phyloP scores from a whole-genome alignment of 2,797 vertebrate species.

The Acridotheres tristis region DNA sequence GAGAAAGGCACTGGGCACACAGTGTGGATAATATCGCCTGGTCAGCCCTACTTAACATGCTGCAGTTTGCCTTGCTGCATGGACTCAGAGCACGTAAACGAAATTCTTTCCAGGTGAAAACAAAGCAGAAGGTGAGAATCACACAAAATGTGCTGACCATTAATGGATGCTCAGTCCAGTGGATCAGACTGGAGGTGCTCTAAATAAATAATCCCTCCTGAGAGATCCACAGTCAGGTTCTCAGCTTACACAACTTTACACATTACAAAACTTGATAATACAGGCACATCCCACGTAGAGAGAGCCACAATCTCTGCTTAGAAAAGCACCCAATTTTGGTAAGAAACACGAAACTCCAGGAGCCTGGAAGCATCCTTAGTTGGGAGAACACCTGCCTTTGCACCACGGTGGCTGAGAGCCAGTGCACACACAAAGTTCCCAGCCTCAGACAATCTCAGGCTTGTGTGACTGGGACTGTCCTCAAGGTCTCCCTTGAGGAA shows the following conservation, averaged over 20 bases:
- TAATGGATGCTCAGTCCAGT: neutral
- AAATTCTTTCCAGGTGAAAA: slow-evolving; percentile 2
- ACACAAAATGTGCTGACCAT: neutral
- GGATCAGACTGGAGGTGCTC: neutral
- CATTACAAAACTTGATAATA: neutral
- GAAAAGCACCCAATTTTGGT: neutral
- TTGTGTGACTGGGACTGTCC: neutral
- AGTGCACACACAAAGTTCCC: neutral
- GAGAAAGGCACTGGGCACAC: neutral
- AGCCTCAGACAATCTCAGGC: neutral
- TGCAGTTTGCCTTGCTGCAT: neutral
- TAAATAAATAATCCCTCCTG: neutral
- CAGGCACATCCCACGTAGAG: neutral
- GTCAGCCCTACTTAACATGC: neutral
- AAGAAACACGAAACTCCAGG: neutral
- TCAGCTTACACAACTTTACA: neutral
- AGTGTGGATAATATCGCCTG: neutral
- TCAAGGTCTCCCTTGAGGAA: neutral
- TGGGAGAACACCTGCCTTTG: neutral
- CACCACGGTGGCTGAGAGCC: neutral
- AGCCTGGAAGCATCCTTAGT: neutral
- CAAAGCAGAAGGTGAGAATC: neutral
- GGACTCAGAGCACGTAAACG: neutral
- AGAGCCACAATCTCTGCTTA: neutral
- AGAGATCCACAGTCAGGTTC: neutral